Percentiles rank a stretch among this genome's conserved stretches.
Conservation (phyloP, 2,888 invertebrate genomes). For the Plebejus melissa region DNA sequence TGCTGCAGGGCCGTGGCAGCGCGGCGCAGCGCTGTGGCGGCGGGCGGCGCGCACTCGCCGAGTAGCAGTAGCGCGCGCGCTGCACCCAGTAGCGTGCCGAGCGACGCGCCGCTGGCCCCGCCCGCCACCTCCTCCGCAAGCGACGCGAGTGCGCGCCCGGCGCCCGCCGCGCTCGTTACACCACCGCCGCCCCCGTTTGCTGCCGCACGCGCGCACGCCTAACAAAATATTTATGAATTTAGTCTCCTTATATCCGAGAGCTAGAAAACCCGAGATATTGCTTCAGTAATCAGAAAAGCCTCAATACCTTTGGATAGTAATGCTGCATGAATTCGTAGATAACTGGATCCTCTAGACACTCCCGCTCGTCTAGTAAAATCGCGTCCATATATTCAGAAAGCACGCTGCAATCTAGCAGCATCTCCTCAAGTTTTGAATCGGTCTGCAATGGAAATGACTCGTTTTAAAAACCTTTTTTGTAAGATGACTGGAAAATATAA, state of each 20-base stretch:
- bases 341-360: conserved; percentile 89
- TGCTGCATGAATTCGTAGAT: conserved; percentile 93
- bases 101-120: conserved; percentile 46
- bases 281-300: neutral
- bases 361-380: conserved; percentile 91
- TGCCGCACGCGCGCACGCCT: conserved; percentile 36
- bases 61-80: conserved; percentile 50
- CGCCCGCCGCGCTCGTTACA: conserved; percentile 43
- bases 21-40: conserved; percentile 41
- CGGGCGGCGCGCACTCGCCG: conserved; percentile 41
- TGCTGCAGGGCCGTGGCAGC: conserved; percentile 46
- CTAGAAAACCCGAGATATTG: neutral
- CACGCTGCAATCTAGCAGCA: conserved; percentile 89
- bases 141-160: conserved; percentile 41
- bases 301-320: conserved; percentile 91
- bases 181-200: conserved; percentile 34
- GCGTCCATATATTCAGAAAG: conserved; percentile 94
- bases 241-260: neutral
- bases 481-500: neutral
- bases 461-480: neutral
- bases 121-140: conserved; percentile 45
- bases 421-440: conserved; percentile 88
- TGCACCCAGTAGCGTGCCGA: conserved; percentile 49
- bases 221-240: conserved; percentile 21
- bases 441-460: conserved; percentile 66